These are phyloP conservation scores for Delichon dasypus DNA, from an alignment of 2,797 vertebrate species.

Conservation along the genomic window DNA sequence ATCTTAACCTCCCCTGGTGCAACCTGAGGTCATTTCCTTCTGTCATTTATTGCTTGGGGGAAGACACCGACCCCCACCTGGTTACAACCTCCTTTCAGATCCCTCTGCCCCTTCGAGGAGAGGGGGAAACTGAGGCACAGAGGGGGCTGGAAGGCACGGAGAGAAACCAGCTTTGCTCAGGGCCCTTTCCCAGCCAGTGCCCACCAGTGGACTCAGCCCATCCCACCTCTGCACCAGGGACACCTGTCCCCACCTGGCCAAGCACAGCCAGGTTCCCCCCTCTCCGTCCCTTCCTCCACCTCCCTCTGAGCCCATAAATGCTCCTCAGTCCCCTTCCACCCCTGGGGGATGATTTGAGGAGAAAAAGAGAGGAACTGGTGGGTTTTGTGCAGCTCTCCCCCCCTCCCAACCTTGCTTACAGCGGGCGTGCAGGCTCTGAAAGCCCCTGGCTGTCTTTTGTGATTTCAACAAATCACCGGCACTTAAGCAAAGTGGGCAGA, in stretches of 20 bases:
- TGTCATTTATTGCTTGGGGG: neutral
- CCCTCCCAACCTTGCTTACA: neutral
- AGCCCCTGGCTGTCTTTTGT: slow-evolving; percentile 62
- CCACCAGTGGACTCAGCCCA: neutral
- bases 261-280: neutral
- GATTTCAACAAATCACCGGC: slow-evolving; percentile 67
- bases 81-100: neutral
- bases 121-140: neutral
- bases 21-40: neutral
- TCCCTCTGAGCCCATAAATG: neutral
- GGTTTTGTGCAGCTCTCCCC: accelerated
- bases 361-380: neutral
- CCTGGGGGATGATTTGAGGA: neutral
- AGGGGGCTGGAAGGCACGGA: neutral
- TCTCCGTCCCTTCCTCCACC: neutral
- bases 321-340: neutral
- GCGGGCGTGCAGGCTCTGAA: slow-evolving; percentile 14
- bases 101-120: neutral
- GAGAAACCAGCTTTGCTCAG: neutral
- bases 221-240: neutral
- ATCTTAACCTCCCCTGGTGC: neutral
- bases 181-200: neutral
- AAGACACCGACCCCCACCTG: accelerated
- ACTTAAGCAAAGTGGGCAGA: slow-evolving; percentile 71
- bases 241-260: neutral